phyloP scores from a whole-genome alignment of 2,888 invertebrate genomes.

The Sphaeridia pumilis region DNA sequence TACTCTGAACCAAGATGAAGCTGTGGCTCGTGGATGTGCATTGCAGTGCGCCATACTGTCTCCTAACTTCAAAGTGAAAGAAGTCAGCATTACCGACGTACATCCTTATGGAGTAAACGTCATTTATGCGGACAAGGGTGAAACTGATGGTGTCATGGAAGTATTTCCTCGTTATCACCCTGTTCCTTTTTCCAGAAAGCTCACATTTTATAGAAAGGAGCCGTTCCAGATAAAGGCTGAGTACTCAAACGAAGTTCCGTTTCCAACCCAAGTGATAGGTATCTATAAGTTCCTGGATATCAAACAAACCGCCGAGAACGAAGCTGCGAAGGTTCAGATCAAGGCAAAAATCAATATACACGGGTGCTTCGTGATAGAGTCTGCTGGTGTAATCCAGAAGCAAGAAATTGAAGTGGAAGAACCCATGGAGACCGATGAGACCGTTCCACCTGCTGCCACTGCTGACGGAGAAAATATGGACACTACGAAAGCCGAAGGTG shows the following conservation, averaged over 20 bases:
- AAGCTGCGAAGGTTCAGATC: conserved; percentile 88
- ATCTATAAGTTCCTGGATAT: conserved; percentile 51
- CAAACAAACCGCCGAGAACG: conserved; percentile 73
- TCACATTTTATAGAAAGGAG: conserved; percentile 81
- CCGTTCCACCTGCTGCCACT: conserved; percentile 15
- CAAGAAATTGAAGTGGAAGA: conserved; percentile 45
- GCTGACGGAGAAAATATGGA: conserved; percentile 23
- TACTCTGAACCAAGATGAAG: conserved; percentile 95
- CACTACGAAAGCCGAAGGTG: conserved; percentile 46
- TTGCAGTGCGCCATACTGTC: conserved; percentile 90
- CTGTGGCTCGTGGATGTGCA: conserved; percentile 91
- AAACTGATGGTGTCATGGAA: conserved; percentile 65
- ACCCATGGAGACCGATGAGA: conserved; percentile 34
- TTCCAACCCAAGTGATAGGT: conserved; percentile 68
- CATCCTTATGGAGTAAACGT: conserved; percentile 80
- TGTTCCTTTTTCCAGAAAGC: conserved; percentile 85
- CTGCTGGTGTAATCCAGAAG: conserved; percentile 49
- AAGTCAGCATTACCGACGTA: conserved; percentile 86
- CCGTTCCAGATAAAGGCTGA: conserved; percentile 76
- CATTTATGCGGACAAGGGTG: conserved; percentile 59
- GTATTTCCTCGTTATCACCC: conserved; percentile 81
- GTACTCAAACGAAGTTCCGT: conserved; percentile 63
- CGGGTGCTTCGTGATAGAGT: conserved; percentile 55
- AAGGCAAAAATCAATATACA: conserved; percentile 89
- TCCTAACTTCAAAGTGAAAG: conserved; percentile 91